These are phyloP conservation scores for Zaprionus lachaisei DNA, from an alignment of 1,140 invertebrate species.

Conservation along the genomic window DNA sequence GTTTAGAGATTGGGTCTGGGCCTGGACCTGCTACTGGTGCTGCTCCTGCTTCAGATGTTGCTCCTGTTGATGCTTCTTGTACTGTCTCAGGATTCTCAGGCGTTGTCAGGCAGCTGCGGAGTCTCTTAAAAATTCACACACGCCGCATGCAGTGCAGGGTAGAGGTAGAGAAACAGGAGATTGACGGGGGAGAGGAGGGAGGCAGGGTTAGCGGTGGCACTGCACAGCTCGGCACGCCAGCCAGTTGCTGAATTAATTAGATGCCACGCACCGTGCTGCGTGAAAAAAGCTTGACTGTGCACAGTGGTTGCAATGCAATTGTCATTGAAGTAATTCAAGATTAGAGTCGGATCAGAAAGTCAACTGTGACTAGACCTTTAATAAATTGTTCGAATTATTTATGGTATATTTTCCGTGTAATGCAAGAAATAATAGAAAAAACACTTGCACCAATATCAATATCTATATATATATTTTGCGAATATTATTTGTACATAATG, in stretches of 20 bases:
- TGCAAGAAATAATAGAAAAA: too few species aligned
- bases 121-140: constrained; percentile 78
- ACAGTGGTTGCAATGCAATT: constrained; percentile 29
- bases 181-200: neutral
- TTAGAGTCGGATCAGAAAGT: neutral
- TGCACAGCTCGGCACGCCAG: constrained; percentile 32
- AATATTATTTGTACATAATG: too few species aligned
- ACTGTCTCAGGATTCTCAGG: constrained; percentile 14
- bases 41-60: neutral
- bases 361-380: neutral
- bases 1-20: neutral
- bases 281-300: constrained; percentile 33
- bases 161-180: neutral
- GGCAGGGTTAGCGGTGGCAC: neutral
- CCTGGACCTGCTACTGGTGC: constrained; percentile 9
- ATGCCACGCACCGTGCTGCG: constrained; percentile 57
- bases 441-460: too few species aligned
- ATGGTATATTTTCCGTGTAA: too few species aligned
- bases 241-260: constrained; percentile 81
- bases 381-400: neutral
- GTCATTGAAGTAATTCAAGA: neutral
- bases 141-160: constrained; percentile 51
- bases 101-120: constrained; percentile 62
- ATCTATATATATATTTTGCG: too few species aligned
- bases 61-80: constrained; percentile 1